Conservation (phyloP, 2,797 vertebrate genomes). For the Acipenser transmontanus region DNA sequence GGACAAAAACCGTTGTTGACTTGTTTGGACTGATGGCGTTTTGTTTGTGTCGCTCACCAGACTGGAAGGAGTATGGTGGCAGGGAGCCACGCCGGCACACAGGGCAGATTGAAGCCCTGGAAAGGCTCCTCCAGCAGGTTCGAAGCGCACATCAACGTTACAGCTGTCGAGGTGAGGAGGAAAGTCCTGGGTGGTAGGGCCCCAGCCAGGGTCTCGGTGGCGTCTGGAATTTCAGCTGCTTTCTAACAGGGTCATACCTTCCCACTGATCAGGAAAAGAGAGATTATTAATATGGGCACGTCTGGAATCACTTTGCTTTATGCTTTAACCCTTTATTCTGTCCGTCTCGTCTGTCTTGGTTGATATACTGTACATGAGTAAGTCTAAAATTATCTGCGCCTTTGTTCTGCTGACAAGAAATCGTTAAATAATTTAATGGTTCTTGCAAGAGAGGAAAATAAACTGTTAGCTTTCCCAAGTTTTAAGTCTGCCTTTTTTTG, state of each 20-base stretch:
- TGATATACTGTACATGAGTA: no score
- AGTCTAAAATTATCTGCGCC: no score
- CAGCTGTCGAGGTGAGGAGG: constrained; percentile 68
- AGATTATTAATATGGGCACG: constrained; percentile 94
- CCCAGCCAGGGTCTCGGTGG: constrained; percentile 48
- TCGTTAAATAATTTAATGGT: no score
- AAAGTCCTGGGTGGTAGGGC: constrained; percentile 32
- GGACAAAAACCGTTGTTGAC: not conserved
- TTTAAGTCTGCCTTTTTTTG: not conserved
- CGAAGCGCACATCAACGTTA: constrained; percentile 78
- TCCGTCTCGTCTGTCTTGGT: no score
- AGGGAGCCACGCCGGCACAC: constrained; percentile 65
- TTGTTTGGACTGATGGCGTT: constrained; percentile 32
- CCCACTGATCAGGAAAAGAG: constrained; percentile 86
- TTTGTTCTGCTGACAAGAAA: no score
- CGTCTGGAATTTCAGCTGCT: constrained; percentile 65
- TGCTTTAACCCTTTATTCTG: constrained; percentile 48
- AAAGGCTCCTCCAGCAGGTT: constrained; percentile 87
- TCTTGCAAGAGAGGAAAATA: no score
- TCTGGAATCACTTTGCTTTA: constrained; percentile 96
- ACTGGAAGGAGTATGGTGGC: constrained; percentile 89
- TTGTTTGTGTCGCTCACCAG: constrained; percentile 66
- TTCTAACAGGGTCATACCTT: constrained; percentile 74
- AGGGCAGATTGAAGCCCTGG: constrained; percentile 85
- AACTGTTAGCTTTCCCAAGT: constrained; percentile 1